A percentile compares a stretch with the other conserved stretches of the same genome.
These are phyloP conservation scores for Hemicrepidius hirtus DNA, from an alignment of 2,888 invertebrate genomes.

Conservation along the genomic window DNA sequence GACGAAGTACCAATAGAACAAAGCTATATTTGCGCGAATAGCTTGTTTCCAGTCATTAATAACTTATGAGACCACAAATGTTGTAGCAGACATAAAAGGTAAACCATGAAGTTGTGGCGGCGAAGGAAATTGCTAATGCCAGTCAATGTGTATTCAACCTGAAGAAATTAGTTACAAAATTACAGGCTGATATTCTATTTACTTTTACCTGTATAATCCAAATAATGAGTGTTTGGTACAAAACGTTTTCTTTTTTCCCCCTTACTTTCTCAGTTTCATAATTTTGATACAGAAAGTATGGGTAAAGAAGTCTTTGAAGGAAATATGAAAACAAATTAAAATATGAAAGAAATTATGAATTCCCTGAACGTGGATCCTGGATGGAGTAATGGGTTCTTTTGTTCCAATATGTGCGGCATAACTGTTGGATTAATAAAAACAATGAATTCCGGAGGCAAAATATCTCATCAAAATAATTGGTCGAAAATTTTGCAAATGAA, in stretches of 20 bases:
- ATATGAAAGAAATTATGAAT: too few relatives aligned
- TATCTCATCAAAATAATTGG: constrained; percentile 68
- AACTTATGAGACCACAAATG: constrained; percentile 10
- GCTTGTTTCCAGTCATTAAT: constrained; percentile 1
- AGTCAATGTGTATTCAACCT: background rate
- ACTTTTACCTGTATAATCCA: too few relatives aligned
- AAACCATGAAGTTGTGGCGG: background rate
- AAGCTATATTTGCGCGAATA: background rate
- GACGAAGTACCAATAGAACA: background rate
- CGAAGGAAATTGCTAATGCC: constrained; percentile 5
- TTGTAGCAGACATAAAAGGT: constrained; percentile 6
- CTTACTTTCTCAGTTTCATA: too few relatives aligned
- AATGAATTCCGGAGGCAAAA: constrained; percentile 55
- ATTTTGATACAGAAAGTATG: too few relatives aligned
- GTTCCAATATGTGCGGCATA: background rate
- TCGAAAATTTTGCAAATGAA: constrained; percentile 64
- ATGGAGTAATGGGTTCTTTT: too few relatives aligned
- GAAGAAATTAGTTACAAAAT: background rate
- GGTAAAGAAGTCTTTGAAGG: too few relatives aligned
- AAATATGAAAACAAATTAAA: too few relatives aligned
- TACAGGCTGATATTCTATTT: background rate
- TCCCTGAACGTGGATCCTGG: too few relatives aligned
- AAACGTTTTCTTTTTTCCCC: too few relatives aligned
- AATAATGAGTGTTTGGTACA: too few relatives aligned
- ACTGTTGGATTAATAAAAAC: constrained; percentile 42